Evolutionary conservation across 2,888 invertebrate genomes (phyloP).

Genomic region (Clanis bilineata): DNA sequence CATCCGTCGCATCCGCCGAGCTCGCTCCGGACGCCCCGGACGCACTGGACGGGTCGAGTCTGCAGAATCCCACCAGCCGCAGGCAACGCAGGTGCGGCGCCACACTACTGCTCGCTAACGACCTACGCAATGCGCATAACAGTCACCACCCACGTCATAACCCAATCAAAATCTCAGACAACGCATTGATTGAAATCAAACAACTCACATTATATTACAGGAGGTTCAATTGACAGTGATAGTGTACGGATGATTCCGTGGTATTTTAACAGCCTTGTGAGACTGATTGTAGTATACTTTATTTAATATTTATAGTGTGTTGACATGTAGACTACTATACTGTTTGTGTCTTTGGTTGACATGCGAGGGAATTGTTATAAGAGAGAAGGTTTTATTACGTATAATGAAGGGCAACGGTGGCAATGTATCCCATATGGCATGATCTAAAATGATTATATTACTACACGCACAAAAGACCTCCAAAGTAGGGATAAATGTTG

Average conservation of each 20-base stretch:
- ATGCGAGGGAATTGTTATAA: not conserved
- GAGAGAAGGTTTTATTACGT: no score
- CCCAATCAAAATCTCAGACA: not conserved
- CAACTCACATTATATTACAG: not conserved
- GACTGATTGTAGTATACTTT: not conserved
- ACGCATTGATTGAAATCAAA: not conserved
- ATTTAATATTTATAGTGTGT: not conserved
- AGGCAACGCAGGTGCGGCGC: slow-evolving; percentile 40
- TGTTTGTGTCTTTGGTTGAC: no score
- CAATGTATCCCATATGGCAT: no score
- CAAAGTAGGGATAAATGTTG: no score
- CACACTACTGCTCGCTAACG: slow-evolving; percentile 35
- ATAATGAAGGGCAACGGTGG: no score
- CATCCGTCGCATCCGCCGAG: not conserved
- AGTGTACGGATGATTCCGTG: not conserved
- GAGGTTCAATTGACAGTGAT: no score
- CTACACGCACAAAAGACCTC: no score
- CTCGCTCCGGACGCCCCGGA: no score
- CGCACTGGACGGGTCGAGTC: no score
- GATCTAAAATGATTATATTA: no score
- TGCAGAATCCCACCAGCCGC: slow-evolving; percentile 40
- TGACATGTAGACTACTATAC: no score
- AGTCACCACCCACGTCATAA: no score
- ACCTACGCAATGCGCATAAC: slow-evolving; percentile 20
- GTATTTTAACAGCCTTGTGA: not conserved